These are phyloP conservation scores for Melieria omissa DNA, from an alignment of 2,888 invertebrate species.

Conservation along the genomic window DNA sequence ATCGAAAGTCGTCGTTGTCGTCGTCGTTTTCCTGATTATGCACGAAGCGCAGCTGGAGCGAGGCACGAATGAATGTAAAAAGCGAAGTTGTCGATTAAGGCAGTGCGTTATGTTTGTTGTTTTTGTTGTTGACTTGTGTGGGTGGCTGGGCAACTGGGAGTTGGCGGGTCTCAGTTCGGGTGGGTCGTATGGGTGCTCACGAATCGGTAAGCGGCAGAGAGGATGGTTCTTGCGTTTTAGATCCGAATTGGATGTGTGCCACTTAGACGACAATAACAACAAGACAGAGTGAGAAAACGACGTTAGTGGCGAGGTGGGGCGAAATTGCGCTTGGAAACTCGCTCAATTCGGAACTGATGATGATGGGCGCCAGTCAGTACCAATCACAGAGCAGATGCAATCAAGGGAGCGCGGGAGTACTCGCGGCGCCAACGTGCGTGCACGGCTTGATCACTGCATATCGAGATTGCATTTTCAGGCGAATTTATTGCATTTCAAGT, in stretches of 20 bases:
- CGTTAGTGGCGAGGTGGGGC: slow-evolving; percentile 27
- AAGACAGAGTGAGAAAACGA: too few relatives aligned
- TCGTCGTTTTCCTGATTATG: slow-evolving; percentile 27
- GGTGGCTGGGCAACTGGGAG: not conserved
- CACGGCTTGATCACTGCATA: too few relatives aligned
- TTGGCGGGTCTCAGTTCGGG: not conserved
- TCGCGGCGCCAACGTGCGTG: too few relatives aligned
- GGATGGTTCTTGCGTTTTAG: not conserved
- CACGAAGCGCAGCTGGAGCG: slow-evolving; percentile 34
- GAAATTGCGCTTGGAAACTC: slow-evolving; percentile 3
- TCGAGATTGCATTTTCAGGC: too few relatives aligned
- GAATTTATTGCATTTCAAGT: too few relatives aligned
- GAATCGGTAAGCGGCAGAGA: not conserved
- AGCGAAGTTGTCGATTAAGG: slow-evolving; percentile 20
- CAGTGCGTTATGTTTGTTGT: slow-evolving; percentile 7
- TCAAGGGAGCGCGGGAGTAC: too few relatives aligned
- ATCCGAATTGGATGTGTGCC: slow-evolving; percentile 1
- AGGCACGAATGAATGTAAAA: slow-evolving; percentile 23
- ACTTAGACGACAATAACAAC: not conserved
- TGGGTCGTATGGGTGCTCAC: not conserved
- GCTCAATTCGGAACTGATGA: not conserved
- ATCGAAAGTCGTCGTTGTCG: slow-evolving; percentile 2
- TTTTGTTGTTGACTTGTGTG: not conserved
- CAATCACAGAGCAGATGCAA: too few relatives aligned
- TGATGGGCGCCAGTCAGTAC: not conserved